Evolutionary conservation across 2,888 invertebrate genomes (phyloP), one percentile per base, ranked within the genome.

Genomic region (Tipula helvola): DNA sequence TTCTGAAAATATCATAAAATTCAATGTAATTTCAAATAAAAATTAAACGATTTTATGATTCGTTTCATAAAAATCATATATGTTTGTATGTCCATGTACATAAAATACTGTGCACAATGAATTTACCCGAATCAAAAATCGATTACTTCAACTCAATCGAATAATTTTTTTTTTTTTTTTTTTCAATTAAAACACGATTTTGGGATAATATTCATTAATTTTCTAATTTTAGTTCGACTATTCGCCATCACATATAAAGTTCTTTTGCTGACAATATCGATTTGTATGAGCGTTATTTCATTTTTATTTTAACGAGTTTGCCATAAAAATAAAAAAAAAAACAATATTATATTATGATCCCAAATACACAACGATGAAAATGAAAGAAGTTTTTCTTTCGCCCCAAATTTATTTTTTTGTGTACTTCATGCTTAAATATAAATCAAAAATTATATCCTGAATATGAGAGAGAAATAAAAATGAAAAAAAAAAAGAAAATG

Each of bases 381-480:
- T 71, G 71, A 28, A 71, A 71, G 71, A 71, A 71, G 71, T 71
- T 71, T 71, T 28, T 28, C 71, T 18, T 71, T 71, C 71, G 71
- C 28, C 71, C 71, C 71, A 71, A 28, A 28, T 28, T 28, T 28
- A 1, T 28, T 28, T 28, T 28, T 18, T 71, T 71, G 28, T 71
- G 28, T 71, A 28, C 10, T 71, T 71, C 71, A 71, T 71, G 71
- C 71, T 71, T 71, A 71, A 71, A 71, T 71, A 71, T 71, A 71
- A 71, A 71, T 71, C 71, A 71, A 71, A 71, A 71, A 71, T 71
- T 71, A 71, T 71, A 71, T 71, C 71, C 71, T 71, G 71, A 71
- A 18, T 71, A 71, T 71, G 12, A 28, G 28, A 28, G 71, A 71
- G 28, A 71, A 71, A 71, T 28, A 28, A 71, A 71, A 71, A 71